phyloP scores from a whole-genome alignment of 2,888 invertebrate genomes.

The Tenthredo mesomela region DNA sequence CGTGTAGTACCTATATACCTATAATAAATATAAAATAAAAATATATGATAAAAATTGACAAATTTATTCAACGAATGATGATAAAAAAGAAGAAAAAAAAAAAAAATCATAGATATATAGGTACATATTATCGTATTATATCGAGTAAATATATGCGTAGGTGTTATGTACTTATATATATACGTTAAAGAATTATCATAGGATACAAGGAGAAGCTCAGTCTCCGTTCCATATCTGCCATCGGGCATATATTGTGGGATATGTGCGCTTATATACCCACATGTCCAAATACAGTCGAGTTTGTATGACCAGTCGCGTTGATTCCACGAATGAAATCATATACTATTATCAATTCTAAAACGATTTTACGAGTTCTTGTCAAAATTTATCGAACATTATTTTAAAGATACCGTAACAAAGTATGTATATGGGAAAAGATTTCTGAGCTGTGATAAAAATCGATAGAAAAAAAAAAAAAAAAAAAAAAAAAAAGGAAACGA shows the following conservation, averaged over 20 bases:
- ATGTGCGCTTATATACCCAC: neutral
- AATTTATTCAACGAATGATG: no score
- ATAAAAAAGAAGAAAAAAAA: no score
- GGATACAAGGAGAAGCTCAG: neutral
- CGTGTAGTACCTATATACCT: neutral
- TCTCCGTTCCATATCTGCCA: neutral
- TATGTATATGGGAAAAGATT: neutral
- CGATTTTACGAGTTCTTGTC: neutral
- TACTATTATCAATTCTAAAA: neutral
- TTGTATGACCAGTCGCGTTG: neutral
- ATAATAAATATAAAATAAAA: no score
- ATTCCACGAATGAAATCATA: neutral
- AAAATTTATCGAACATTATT: neutral
- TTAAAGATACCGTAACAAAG: no score
- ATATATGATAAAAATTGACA: no score
- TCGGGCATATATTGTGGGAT: neutral
- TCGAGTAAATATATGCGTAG: slow-evolving; percentile 9
- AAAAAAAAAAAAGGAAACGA: neutral
- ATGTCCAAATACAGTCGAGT: neutral
- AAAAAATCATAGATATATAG: no score
- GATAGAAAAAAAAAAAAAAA: neutral
- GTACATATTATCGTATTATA: neutral
- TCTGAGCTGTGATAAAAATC: neutral
- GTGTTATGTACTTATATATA: neutral
- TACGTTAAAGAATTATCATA: neutral